Evolutionary conservation across 2,888 invertebrate species (phyloP).

Genomic region (Eumacrocentrus americanus): DNA sequence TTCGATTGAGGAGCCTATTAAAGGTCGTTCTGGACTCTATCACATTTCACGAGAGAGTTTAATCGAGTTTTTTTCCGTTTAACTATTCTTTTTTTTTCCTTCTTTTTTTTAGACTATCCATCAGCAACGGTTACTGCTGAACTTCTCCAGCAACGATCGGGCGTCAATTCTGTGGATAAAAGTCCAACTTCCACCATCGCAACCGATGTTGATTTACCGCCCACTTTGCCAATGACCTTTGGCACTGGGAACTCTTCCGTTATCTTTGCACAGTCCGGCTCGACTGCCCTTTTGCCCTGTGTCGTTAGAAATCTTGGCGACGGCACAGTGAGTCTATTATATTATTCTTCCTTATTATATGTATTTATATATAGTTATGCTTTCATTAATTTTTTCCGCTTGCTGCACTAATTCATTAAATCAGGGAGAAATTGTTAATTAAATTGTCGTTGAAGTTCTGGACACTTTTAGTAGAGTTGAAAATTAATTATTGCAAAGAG

Average conservation of each 20-base stretch:
- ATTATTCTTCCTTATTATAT: no score
- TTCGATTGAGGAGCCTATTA: no score
- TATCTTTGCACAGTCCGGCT: slow-evolving; percentile 83
- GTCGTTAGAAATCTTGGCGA: slow-evolving; percentile 85
- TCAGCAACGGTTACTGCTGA: slow-evolving; percentile 49
- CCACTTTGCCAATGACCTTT: slow-evolving; percentile 72
- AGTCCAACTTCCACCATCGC: slow-evolving; percentile 46
- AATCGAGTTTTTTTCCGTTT: no score
- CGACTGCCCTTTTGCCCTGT: slow-evolving; percentile 83
- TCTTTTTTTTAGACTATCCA: slow-evolving; percentile 43
- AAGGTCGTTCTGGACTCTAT: no score
- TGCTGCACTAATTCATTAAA: no score
- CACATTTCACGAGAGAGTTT: no score
- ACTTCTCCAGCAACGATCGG: slow-evolving; percentile 43
- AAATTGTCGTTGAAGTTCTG: no score
- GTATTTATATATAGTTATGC: neutral
- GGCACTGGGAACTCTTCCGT: slow-evolving; percentile 82
- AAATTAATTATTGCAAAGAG: no score
- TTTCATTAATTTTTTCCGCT: neutral
- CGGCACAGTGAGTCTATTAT: slow-evolving; percentile 88
- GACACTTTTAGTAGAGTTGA: no score
- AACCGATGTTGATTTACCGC: slow-evolving; percentile 52
- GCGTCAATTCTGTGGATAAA: slow-evolving; percentile 52
- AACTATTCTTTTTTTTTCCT: slow-evolving; percentile 20
- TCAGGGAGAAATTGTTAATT: no score